Evolutionary conservation across 2,888 invertebrate species (phyloP), one percentile per base, ranked within the genome.

Genomic region (Apodemia duryi): DNA sequence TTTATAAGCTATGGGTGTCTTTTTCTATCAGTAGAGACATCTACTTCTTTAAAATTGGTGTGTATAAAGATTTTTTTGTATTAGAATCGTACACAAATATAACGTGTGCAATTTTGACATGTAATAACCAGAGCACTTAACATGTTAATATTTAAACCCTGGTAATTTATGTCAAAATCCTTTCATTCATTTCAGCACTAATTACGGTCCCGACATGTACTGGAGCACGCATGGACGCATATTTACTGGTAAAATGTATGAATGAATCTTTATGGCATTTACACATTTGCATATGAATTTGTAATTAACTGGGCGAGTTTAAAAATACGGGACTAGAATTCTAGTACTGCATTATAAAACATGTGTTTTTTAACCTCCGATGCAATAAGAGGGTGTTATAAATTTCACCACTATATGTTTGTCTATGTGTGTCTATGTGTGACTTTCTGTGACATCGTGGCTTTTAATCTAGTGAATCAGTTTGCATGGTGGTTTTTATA

Each of bases 261-360:
- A 81, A 83, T 84, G 83, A 86, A 86, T 89, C 86, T 86, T 88
- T 88, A 82, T 84, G 81, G 83, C 84, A 80, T 83, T 84, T 78
- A 79, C 80, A 82, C 75, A 91, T 91, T 91, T 89, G 82, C 90
- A 91, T 91, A 87, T 90, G 89, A 91, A 91, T 91, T 84, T 87
- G 85, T 91, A 90, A 91, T 91, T 91, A 91, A 13, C 32, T 57
- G 13, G 57, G 32, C 32, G 57, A 32, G 11, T 54, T 29, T 57
- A 88, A 87, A 46, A 46, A 82, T 84, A 81, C 83, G 83, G 86
- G 86, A 28, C 49, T 64, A 61, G 29, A 32, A 35, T 64, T 61
- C 60, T 61, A 61, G 9, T 35, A 28, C 38, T 51, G 21, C 35
- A 61, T 64, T 51, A 64, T 65, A 54, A 67, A 65, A 13, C 13